Conservation (phyloP, 2,888 invertebrate genomes). For the Noctua pronuba region DNA sequence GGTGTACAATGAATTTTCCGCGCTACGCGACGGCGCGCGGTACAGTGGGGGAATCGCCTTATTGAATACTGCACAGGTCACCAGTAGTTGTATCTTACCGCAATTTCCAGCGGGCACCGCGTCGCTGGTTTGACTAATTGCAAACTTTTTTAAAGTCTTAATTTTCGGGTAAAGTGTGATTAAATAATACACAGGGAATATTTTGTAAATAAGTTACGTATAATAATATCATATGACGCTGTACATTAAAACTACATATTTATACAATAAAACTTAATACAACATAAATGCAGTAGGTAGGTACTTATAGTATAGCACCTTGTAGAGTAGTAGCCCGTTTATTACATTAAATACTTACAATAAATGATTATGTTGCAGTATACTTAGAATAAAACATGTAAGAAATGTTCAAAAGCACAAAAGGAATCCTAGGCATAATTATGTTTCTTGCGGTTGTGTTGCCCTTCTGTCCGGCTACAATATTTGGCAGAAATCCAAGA, state of each 20-base stretch:
- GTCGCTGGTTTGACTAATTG: not conserved
- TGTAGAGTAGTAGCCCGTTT: not conserved
- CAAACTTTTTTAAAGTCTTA: not conserved
- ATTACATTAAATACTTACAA: not conserved
- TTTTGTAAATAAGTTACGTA: not conserved
- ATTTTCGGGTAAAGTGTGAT: not conserved
- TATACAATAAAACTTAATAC: conserved; percentile 10
- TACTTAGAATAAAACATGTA: not conserved
- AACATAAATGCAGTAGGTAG: not conserved
- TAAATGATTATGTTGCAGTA: not conserved
- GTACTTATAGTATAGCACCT: not conserved
- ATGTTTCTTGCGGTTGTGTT: not conserved
- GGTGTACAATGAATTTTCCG: too few relatives aligned
- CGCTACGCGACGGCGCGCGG: too few relatives aligned
- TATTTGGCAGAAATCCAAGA: not conserved
- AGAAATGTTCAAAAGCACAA: not conserved
- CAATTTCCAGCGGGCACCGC: not conserved
- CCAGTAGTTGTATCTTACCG: not conserved
- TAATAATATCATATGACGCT: conserved; percentile 13
- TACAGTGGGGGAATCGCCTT: too few relatives aligned
- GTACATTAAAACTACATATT: conserved; percentile 27
- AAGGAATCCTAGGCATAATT: not conserved
- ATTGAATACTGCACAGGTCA: too few relatives aligned
- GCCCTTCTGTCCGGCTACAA: not conserved
- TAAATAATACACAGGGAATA: not conserved